A percentile compares a stretch with the other conserved stretches of the same genome.
These are phyloP conservation scores for Tetraneura akinire DNA, from an alignment of 1,140 invertebrate genomes.

Conservation along the genomic window DNA sequence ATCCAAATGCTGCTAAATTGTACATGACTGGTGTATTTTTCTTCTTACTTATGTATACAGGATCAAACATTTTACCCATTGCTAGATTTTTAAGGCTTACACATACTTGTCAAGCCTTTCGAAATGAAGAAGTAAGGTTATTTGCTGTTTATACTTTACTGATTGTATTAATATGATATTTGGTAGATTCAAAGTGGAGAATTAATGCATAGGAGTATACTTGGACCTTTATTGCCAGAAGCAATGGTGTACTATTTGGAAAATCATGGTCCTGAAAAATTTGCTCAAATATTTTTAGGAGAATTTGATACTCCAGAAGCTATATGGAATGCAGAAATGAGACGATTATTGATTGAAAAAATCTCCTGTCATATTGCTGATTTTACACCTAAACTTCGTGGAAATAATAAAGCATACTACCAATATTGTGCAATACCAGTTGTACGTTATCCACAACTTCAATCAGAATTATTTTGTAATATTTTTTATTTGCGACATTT, in stretches of 20 bases:
- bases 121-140: conserved; percentile 79
- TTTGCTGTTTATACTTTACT: neutral
- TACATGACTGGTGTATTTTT: conserved; percentile 97
- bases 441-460: conserved; percentile 91
- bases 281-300: conserved; percentile 97
- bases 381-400: conserved; percentile 89
- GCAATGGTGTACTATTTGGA: conserved; percentile 99
- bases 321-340: conserved; percentile 91
- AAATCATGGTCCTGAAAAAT: conserved; percentile 97
- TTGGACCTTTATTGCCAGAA: conserved; percentile 93
- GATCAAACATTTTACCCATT: conserved; percentile 95
- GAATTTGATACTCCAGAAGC: conserved; percentile 99
- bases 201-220: conserved; percentile 82
- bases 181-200: conserved; percentile 67
- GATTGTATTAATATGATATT: conserved; percentile 3
- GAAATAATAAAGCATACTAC: conserved; percentile 93
- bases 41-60: conserved; percentile 99
- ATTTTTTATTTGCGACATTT: conserved; percentile 97
- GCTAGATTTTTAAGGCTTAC: conserved; percentile 92
- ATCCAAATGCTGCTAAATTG: conserved; percentile 89
- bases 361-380: conserved; percentile 95
- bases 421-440: conserved; percentile 96
- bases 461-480: conserved; percentile 97
- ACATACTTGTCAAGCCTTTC: conserved; percentile 92
- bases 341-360: conserved; percentile 92